These are phyloP conservation scores for Plodia interpunctella DNA, from an alignment of 1,140 invertebrate genomes.

Conservation along the genomic window DNA sequence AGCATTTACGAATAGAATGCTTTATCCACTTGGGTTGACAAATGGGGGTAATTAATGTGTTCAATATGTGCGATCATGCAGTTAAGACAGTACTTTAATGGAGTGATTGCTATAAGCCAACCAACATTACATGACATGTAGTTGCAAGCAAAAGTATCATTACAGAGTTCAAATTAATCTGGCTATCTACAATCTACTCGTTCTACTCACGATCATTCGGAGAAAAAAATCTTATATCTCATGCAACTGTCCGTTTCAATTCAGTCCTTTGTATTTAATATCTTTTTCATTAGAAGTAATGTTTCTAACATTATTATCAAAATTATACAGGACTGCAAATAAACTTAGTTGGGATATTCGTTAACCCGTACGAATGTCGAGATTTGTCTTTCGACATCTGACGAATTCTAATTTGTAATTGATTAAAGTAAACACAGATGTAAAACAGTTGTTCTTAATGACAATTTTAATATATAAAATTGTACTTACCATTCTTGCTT, in stretches of 20 bases:
- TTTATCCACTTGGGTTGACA: neutral
- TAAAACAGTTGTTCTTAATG: too few species aligned
- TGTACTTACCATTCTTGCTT: neutral
- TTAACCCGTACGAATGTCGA: too few species aligned
- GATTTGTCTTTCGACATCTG: too few species aligned
- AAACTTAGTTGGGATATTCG: too few species aligned
- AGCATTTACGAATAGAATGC: too few species aligned
- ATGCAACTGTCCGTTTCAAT: constrained; percentile 18
- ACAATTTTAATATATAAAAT: neutral
- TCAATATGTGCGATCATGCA: constrained; percentile 19
- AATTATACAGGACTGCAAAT: too few species aligned
- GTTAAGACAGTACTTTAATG: constrained; percentile 14
- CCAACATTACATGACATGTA: constrained; percentile 14
- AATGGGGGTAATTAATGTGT: neutral
- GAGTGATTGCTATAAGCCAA: constrained; percentile 8
- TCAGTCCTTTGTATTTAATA: constrained; percentile 9
- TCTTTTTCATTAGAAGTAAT: too few species aligned
- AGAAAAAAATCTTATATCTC: constrained; percentile 29
- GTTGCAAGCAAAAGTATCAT: neutral
- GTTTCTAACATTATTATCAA: too few species aligned
- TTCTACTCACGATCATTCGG: constrained; percentile 24
- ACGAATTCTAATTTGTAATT: too few species aligned
- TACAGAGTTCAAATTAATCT: constrained; percentile 6
- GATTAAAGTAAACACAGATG: too few species aligned
- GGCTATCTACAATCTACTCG: constrained; percentile 15